Conservation (phyloP, 2,113 vertebrate genomes). For the Pica pica region DNA sequence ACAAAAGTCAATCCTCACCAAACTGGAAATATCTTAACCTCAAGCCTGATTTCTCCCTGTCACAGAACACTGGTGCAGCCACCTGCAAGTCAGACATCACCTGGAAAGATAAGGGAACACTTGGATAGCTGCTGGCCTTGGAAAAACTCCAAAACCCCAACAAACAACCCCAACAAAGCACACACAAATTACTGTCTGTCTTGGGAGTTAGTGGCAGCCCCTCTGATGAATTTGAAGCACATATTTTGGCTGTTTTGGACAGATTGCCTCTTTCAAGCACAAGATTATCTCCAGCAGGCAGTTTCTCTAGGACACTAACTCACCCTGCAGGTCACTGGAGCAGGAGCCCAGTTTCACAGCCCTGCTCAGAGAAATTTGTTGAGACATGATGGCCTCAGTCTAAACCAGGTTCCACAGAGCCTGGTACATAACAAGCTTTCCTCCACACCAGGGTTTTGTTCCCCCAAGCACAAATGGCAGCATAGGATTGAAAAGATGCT, state of each 20-base stretch:
- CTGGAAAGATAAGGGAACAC: not conserved
- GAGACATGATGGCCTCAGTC: not conserved
- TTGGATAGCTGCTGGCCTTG: not conserved
- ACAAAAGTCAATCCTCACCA: not conserved
- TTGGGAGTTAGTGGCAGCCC: not conserved
- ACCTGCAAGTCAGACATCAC: not conserved
- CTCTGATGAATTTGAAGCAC: not conserved
- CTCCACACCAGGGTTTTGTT: not conserved
- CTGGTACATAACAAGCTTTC: accelerated
- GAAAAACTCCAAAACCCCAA: not conserved
- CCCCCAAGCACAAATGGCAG: not conserved
- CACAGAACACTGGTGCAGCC: not conserved
- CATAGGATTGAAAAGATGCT: not conserved
- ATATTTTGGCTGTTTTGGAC: not conserved
- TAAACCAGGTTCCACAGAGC: not conserved
- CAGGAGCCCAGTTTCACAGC: not conserved
- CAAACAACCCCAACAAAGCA: not conserved
- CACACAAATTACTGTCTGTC: not conserved
- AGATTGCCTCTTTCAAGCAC: not conserved
- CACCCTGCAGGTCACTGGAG: not conserved
- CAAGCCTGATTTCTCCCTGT: not conserved
- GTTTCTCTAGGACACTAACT: not conserved
- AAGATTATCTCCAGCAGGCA: not conserved
- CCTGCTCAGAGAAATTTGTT: not conserved
- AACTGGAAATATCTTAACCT: not conserved